Conservation (phyloP, 2,888 invertebrate genomes). For the Oscheius onirici region DNA sequence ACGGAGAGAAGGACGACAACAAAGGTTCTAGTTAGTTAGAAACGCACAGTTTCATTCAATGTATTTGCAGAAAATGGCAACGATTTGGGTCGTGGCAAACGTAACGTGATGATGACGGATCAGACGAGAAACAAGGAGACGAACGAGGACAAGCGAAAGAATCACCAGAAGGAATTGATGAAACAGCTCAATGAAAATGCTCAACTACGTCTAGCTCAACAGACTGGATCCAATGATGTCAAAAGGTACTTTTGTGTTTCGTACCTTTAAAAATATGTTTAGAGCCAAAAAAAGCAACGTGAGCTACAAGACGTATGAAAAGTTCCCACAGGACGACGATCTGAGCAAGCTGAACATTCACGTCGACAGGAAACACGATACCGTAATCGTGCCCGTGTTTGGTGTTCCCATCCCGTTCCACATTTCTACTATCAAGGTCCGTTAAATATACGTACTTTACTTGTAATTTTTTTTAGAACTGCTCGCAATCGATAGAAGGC, state of each 20-base stretch:
- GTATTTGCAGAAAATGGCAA: conserved; percentile 77
- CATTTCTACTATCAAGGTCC: conserved; percentile 91
- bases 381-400: conserved; percentile 92
- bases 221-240: conserved; percentile 72
- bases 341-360: conserved; percentile 91
- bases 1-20: conserved; percentile 37
- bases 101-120: conserved; percentile 70
- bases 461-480: conserved; percentile 77
- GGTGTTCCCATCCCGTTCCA: conserved; percentile 96
- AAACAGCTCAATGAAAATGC: conserved; percentile 90
- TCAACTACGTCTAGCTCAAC: conserved; percentile 87
- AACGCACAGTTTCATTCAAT: neutral
- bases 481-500: conserved; percentile 96
- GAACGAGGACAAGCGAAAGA: conserved; percentile 94
- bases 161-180: conserved; percentile 94
- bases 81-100: conserved; percentile 66
- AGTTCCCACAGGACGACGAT: conserved; percentile 94
- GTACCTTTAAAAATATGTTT: conserved; percentile 1
- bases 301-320: conserved; percentile 89
- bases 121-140: conserved; percentile 80
- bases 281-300: conserved; percentile 83
- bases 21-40: conserved; percentile 25
- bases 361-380: conserved; percentile 96
- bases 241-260: conserved; percentile 39
- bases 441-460: neutral